These are phyloP conservation scores for Cetoscarus ocellatus DNA, from an alignment of 2,797 vertebrate genomes.

Conservation along the genomic window DNA sequence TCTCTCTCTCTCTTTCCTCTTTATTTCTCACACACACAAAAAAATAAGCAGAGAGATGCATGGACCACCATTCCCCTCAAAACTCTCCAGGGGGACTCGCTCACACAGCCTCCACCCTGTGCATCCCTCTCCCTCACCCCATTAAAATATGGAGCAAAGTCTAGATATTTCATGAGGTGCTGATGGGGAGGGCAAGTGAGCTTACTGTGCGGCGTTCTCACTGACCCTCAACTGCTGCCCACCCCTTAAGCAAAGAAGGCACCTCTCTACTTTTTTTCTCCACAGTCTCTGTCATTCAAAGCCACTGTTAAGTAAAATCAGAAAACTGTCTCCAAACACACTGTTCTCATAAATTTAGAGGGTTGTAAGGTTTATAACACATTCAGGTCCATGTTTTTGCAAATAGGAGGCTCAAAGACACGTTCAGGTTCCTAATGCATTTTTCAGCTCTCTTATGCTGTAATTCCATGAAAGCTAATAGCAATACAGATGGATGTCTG, in stretches of 20 bases:
- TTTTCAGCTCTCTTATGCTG: too few species aligned
- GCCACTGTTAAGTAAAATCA: background rate
- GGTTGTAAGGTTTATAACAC: too few species aligned
- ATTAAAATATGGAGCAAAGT: constrained; percentile 80
- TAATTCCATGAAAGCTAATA: too few species aligned
- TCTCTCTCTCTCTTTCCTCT: constrained; percentile 57
- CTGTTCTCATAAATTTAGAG: too few species aligned
- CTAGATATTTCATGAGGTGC: constrained; percentile 81
- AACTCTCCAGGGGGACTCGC: constrained; percentile 67
- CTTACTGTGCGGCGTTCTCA: constrained; percentile 48
- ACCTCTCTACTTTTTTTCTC: constrained; percentile 22
- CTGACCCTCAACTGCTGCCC: constrained; percentile 68
- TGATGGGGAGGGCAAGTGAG: constrained; percentile 72
- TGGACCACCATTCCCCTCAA: constrained; percentile 68
- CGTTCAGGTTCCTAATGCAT: too few species aligned
- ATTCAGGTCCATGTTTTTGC: too few species aligned
- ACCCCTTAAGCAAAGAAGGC: constrained; percentile 50
- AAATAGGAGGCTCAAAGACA: too few species aligned
- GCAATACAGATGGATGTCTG: too few species aligned
- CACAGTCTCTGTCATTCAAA: constrained; percentile 42
- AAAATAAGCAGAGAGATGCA: constrained; percentile 68
- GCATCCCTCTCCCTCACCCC: constrained; percentile 66
- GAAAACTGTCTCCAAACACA: too few species aligned
- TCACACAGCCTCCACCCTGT: constrained; percentile 49
- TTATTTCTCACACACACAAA: constrained; percentile 54